Conservation (phyloP, 2,888 invertebrate genomes). For the Microctonus aethiopoides region DNA sequence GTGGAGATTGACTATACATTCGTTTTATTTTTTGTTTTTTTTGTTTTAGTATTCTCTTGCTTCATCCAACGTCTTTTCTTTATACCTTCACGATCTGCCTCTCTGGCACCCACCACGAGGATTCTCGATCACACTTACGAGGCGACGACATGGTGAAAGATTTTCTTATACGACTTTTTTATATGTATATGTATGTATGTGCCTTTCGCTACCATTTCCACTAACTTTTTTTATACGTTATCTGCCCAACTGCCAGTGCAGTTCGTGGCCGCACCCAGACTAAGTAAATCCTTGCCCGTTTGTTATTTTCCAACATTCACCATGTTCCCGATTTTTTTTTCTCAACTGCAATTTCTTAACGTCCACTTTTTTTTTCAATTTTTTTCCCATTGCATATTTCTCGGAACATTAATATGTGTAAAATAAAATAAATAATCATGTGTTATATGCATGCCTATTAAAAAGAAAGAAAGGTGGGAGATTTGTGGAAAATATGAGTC, state of each 20-base stretch:
- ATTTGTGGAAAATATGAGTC: neutral
- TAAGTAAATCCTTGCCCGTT: conserved; percentile 28
- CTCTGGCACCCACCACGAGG: neutral
- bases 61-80: neutral
- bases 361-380: conserved; percentile 12
- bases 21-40: neutral
- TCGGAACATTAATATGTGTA: neutral
- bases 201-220: neutral
- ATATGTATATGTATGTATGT: neutral
- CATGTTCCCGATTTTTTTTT: conserved; percentile 14
- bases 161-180: conserved; percentile 21
- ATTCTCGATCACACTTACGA: conserved; percentile 28
- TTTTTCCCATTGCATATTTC: neutral
- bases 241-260: conserved; percentile 8
- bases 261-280: neutral
- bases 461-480: neutral
- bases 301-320: conserved; percentile 22
- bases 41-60: too few species aligned
- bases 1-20: conserved; percentile 6
- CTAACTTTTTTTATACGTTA: neutral
- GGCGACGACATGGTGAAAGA: conserved; percentile 33
- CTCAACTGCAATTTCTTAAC: conserved; percentile 30
- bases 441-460: neutral
- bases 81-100: neutral
- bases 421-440: neutral